Percentiles rank a stretch among this genome's conserved stretches.
Conservation (phyloP, 2,888 invertebrate species). For the Ophioninae sp. region DNA sequence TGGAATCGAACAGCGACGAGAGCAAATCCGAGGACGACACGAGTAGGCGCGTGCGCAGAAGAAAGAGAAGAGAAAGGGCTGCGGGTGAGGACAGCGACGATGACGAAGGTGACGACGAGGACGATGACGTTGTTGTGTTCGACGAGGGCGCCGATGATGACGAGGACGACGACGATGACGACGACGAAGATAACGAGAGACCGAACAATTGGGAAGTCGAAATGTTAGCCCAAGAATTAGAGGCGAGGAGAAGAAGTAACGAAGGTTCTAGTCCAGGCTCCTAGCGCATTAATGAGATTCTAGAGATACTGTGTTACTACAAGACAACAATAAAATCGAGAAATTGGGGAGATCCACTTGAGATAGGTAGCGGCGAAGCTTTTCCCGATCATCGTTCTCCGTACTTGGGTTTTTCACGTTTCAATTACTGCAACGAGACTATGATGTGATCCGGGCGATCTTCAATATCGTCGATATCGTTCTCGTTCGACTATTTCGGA, state of each 20-base stretch:
- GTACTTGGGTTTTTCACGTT: conserved; percentile 73
- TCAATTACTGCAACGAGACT: conserved; percentile 75
- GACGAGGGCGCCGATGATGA: conserved; percentile 49
- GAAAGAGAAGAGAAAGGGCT: conserved; percentile 28
- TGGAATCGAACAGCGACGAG: conserved; percentile 81
- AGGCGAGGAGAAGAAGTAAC: conserved; percentile 79
- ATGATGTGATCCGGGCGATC: conserved; percentile 72
- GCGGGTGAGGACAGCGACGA: conserved; percentile 66
- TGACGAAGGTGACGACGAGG: conserved; percentile 70
- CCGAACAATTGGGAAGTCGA: conserved; percentile 89
- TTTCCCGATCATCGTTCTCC: conserved; percentile 72
- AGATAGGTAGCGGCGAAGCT: conserved; percentile 59
- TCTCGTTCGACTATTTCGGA: conserved; percentile 20
- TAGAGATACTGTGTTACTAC: conserved; percentile 76
- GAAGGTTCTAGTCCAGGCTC: conserved; percentile 78
- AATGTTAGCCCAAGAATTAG: conserved; percentile 89
- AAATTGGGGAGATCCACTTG: conserved; percentile 67
- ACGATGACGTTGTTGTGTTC: conserved; percentile 50
- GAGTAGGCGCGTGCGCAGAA: conserved; percentile 73
- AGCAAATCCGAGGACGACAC: conserved; percentile 80
- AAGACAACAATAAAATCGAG: conserved; percentile 71
- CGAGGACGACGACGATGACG: conserved; percentile 48
- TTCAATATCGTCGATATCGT: neutral
- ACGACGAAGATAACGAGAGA: conserved; percentile 63
- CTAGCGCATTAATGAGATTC: conserved; percentile 79